These are phyloP conservation scores for Pangasius krempfi DNA, from an alignment of 2,797 vertebrate genomes.

Conservation along the genomic window DNA sequence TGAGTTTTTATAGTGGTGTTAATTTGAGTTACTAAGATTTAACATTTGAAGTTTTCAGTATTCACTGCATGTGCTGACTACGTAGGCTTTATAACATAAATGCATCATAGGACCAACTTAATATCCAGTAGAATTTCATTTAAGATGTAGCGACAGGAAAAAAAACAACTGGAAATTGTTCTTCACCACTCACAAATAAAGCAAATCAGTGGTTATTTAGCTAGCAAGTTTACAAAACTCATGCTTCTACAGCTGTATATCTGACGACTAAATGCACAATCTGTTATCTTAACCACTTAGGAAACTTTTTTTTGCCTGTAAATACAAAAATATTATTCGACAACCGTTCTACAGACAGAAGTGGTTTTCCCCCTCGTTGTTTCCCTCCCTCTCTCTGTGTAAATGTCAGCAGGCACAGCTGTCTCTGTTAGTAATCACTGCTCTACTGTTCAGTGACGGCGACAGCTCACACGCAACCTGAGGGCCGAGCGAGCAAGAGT, in stretches of 20 bases:
- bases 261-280: background rate
- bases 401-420: constrained; percentile 52
- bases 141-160: too few species aligned
- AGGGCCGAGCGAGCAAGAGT: background rate
- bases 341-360: background rate
- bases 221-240: background rate
- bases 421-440: constrained; percentile 48
- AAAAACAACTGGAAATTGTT: too few species aligned
- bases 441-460: constrained; percentile 31
- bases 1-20: too few species aligned
- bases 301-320: background rate
- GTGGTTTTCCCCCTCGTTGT: background rate
- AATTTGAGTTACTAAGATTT: background rate
- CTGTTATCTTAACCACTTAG: background rate
- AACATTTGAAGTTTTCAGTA: background rate
- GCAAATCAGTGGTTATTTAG: background rate
- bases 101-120: background rate
- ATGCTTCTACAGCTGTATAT: background rate
- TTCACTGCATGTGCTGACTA: background rate
- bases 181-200: background rate
- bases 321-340: background rate
- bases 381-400: background rate
- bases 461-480: constrained; percentile 15
- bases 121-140: background rate
- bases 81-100: background rate